Conservation (phyloP, 2,888 invertebrate species). For the Diarsia rubi region DNA sequence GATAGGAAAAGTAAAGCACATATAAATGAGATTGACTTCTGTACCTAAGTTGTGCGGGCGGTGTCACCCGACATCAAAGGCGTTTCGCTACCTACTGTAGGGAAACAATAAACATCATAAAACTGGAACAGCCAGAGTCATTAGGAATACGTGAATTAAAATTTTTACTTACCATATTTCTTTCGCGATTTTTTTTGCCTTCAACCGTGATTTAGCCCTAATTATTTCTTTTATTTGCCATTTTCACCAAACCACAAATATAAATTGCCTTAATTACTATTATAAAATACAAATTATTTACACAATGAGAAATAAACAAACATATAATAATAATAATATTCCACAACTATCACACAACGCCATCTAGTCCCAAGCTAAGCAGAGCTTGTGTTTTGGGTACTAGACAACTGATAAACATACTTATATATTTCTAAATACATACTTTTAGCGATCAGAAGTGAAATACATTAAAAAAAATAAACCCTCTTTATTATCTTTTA, state of each 20-base stretch:
- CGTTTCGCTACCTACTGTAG: background rate
- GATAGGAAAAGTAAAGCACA: no score
- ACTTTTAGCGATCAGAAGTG: no score
- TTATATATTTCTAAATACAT: no score
- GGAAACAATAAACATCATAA: background rate
- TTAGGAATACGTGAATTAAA: background rate
- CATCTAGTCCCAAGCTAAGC: no score
- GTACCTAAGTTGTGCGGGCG: background rate
- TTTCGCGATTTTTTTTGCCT: slow-evolving; percentile 1
- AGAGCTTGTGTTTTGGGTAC: no score
- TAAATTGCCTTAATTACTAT: background rate
- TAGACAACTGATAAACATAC: no score
- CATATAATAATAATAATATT: no score
- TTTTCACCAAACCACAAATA: slow-evolving; percentile 4
- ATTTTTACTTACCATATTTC: no score
- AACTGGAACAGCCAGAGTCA: background rate
- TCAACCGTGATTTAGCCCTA: background rate
- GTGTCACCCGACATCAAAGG: background rate
- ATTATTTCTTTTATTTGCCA: slow-evolving; percentile 14
- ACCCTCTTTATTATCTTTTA: no score
- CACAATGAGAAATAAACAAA: background rate
- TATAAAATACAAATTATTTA: slow-evolving; percentile 2
- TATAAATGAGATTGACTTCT: no score
- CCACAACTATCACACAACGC: no score
- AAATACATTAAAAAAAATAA: no score